Base-by-base conservation (phyloP, 2,888 invertebrate species). In the Chrysina gloriosa region DNA sequence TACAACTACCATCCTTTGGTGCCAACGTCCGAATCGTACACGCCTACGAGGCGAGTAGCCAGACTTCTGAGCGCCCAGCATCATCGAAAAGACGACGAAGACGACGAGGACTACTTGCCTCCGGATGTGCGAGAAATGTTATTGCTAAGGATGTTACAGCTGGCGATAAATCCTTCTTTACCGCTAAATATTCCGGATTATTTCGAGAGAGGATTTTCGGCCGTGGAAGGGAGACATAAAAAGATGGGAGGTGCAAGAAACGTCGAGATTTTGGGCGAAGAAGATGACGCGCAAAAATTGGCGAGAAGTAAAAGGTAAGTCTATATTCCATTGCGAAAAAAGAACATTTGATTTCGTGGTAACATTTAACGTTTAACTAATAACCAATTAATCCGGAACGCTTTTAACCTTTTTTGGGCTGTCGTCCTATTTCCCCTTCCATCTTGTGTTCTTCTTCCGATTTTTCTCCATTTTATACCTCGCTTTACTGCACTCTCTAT, bases 91-190 rank as follows among this genome's bases (percentile, higher is more conserved):
- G 73, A 77, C 9, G 70, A 73, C 11, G 58, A 71, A 5, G 85
- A 87, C 36, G 86, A 87, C 0, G 80, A 79, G 1, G 88, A 88
- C 4, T 89, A 87, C 73, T 80, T 92, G 14, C 92, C 92, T 9
- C 85, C 90, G 0, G 89, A 91, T 67, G 88, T 92, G 14, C 84
- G 92, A 67, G 92, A 92, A 79, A 91, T 91, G 77, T 81, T 92
- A 34, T 81, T 92, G 5, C 79, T 91, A 75, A 87, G 90, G 76
- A 92, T 92, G 92, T 82, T 92, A 27, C 88, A 92, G 77, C 79
- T 92, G 67, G 91, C 91, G 0, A 90, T 92, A 72, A 90, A 89
- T 78, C 88, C 89, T 4, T 88, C 89, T 50, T 78, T 84, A 68
- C 85, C 76, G 2, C 29, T 81, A 1, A 78, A 81, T 73, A 47